Conservation (phyloP, 1,140 invertebrate species). For the Aphidius gifuensis region DNA sequence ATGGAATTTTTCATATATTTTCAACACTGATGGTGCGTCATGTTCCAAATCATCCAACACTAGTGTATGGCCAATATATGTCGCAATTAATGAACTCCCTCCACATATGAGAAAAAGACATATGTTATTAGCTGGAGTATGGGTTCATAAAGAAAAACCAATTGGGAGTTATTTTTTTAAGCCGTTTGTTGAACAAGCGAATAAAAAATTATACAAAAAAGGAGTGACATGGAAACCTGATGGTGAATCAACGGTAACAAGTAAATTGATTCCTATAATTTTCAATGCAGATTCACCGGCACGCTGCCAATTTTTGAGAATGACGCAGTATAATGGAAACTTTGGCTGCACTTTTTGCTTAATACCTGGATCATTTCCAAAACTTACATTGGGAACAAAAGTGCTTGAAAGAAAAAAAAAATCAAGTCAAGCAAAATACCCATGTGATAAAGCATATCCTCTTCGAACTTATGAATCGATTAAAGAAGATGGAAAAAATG, state of each 20-base stretch:
- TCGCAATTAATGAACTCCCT: conserved; percentile 26
- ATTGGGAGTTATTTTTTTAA: conserved; percentile 16
- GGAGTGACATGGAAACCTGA: conserved; percentile 12
- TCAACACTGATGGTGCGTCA: conserved; percentile 19
- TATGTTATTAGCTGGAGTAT: conserved; percentile 25
- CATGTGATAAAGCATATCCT: background rate
- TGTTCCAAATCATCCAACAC: conserved; percentile 16
- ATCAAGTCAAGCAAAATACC: too few relatives aligned
- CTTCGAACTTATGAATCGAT: background rate
- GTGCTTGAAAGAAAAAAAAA: too few relatives aligned
- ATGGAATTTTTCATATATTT: conserved; percentile 23
- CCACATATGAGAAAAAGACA: conserved; percentile 18
- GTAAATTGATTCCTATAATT: conserved; percentile 16
- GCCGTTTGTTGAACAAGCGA: conserved; percentile 12
- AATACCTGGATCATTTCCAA: too few relatives aligned
- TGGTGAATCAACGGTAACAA: background rate
- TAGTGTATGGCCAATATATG: conserved; percentile 24
- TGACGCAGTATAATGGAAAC: conserved; percentile 18
- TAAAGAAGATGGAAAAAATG: background rate
- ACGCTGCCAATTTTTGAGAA: background rate
- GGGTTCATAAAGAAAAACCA: conserved; percentile 19
- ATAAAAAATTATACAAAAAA: conserved; percentile 9
- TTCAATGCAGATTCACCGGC: conserved; percentile 12
- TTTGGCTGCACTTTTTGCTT: too few relatives aligned
- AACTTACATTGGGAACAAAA: too few relatives aligned